Evolutionary conservation across 1,140 invertebrate species (phyloP), one percentile per base, ranked within the genome.

Genomic region (Aphelenchoides fujianensis): DNA sequence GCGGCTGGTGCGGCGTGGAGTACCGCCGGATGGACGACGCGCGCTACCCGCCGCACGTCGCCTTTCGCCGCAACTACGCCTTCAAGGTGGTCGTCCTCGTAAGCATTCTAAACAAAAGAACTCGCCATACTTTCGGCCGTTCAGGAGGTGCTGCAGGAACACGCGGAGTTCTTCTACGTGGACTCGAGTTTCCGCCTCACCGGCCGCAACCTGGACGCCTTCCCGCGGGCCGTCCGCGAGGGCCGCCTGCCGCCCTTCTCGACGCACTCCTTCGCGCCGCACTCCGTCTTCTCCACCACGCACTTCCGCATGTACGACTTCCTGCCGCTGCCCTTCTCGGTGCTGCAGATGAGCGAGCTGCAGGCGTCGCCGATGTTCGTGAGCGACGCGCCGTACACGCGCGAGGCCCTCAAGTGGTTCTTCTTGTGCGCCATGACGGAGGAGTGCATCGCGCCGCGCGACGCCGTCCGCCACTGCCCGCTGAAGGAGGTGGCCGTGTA

Each of bases 1-100:
- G 63, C 54, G 27, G 30, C 34, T 76, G 66, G 72, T 73, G 72
- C 64, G 72, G 72, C 36, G 72, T 73, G 2, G 74, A 72, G 63
- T 73, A 73, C 36, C 7, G 34, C 12, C 37, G 61, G 41, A 75
- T 73, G 59, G 9, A 27, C 7, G 74, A 75, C 64, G 30, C n/a
- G n/a, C 28, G 71, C n/a, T 73, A 73, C 76, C 72, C 72, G 35
- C 1, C 16, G 1, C 72, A 73, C 34, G 72, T 73, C 7, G 12
- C 37, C 16, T 16, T 55, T n/a, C 66, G 72, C 16, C 12, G n/a
- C n/a, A 75, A 41, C 28, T 71, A 73, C 34, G 70, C 70, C 1
- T 71, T 57, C 16, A 71, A 71, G 62, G 19, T 71, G 23, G 9
- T 71, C 0, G 74, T 75, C 36, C 34, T 48, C 12, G 70, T 71